These are phyloP conservation scores for Callopanchax toddi DNA, from an alignment of 2,113 vertebrate genomes.

Conservation along the genomic window DNA sequence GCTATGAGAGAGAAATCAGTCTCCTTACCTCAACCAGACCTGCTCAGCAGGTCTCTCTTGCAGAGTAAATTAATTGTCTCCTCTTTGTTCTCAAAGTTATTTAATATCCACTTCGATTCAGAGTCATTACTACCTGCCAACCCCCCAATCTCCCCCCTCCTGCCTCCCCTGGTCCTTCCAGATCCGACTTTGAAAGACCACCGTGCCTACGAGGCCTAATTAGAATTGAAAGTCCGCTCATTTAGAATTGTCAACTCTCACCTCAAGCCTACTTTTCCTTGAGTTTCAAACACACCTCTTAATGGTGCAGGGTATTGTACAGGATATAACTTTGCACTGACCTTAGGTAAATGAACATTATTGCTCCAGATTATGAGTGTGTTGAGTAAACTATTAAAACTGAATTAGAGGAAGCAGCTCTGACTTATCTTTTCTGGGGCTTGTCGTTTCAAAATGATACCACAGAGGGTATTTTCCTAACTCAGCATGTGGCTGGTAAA, in stretches of 20 bases:
- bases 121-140: conserved; percentile 82
- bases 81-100: conserved; percentile 49
- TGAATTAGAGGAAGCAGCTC: conserved; percentile 38
- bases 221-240: conserved; percentile 78
- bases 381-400: conserved; percentile 77
- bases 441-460: conserved; percentile 52
- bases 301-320: neutral
- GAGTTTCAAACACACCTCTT: conserved; percentile 88
- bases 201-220: conserved; percentile 81
- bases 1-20: conserved; percentile 28
- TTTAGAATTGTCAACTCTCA: conserved; percentile 92
- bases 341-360: conserved; percentile 85
- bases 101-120: conserved; percentile 66
- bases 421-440: conserved; percentile 20
- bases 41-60: conserved; percentile 38
- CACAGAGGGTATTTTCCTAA: conserved; percentile 64
- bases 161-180: conserved; percentile 39
- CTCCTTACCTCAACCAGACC: conserved; percentile 44
- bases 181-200: conserved; percentile 73
- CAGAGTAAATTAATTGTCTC: conserved; percentile 55
- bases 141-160: conserved; percentile 19
- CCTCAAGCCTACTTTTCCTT: conserved; percentile 92
- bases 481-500: conserved; percentile 88
- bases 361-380: conserved; percentile 54
- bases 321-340: conserved; percentile 88